Base-by-base conservation (phyloP, 2,888 invertebrate species). In the Calameuta pallipes region DNA sequence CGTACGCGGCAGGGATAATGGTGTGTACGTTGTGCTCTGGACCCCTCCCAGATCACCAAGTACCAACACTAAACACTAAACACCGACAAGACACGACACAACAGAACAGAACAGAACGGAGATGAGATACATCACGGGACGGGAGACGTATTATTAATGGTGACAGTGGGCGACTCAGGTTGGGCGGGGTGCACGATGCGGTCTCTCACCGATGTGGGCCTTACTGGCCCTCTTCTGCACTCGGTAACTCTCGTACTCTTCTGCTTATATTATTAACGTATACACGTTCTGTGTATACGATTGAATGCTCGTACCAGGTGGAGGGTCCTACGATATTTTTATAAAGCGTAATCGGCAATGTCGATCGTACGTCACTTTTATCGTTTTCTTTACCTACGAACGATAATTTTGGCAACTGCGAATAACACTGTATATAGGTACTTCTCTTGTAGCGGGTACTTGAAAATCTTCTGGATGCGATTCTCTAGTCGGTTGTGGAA, bases 71-170 rank as follows among this genome's bases (percentile, higher is more conserved):
- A 85, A 86, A 84, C 85, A 83, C 86, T 84, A 87, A 86, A 85
- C 84, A 83, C 83, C 81, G 83, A 81, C 81, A 82, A 80, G 80
- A 75, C 36, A 74, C 78, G 79, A 76, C 79, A 76, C 76, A 74
- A 69, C 79, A 69, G 70, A 74, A 36, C 33, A 33, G 33, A 33
- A 73, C 74, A 35, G 75, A 74, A 82, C 86, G 85, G 81, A 87
- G 89, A 90, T 90, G 90, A 91, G 91, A 91, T 91, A 91, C 90
- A 91, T 91, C 91, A 91, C 89, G 88, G 88, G 88, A 90, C 90
- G 89, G 89, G 90, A 90, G 91, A 91, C 91, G 90, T 91, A 91
- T 91, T 91, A 91, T 91, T 91, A 91, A 91, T 91, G 91, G 91
- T 91, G 91, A 91, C 91, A 91, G 91, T 91, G 91, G 91, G 91